These are phyloP conservation scores for Lobophora halterata DNA, from an alignment of 2,888 invertebrate genomes.

Conservation along the genomic window DNA sequence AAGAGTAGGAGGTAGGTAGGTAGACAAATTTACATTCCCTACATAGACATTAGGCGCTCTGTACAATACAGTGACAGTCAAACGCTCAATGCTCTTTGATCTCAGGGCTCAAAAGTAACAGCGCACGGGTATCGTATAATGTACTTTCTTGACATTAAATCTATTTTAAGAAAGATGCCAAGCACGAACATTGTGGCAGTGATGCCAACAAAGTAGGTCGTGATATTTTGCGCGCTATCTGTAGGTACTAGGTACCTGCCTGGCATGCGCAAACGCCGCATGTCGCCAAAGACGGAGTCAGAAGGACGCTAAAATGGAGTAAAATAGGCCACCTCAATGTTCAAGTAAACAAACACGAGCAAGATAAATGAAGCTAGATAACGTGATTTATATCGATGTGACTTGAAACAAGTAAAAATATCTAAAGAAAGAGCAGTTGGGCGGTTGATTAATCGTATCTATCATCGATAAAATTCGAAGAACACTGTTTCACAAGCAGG, in stretches of 20 bases:
- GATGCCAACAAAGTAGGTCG: constrained; percentile 66
- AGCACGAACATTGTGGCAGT: constrained; percentile 51
- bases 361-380: constrained; percentile 34
- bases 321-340: constrained; percentile 39
- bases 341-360: constrained; percentile 32
- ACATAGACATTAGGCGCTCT: too few species aligned
- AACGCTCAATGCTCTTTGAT: background rate
- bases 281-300: constrained; percentile 44
- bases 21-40: too few species aligned
- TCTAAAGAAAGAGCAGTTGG: constrained; percentile 27
- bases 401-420: constrained; percentile 31
- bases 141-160: constrained; percentile 61
- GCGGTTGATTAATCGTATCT: constrained; percentile 42
- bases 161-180: constrained; percentile 64
- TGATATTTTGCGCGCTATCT: constrained; percentile 54
- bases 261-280: constrained; percentile 36
- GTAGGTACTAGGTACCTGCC: constrained; percentile 32
- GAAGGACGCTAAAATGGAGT: constrained; percentile 42
- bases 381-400: constrained; percentile 36
- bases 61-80: background rate
- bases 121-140: constrained; percentile 22
- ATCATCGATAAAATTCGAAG: constrained; percentile 45
- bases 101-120: constrained; percentile 6
- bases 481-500: constrained; percentile 51
- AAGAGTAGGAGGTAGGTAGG: too few species aligned